Percentiles rank a stretch among this genome's conserved stretches.
phyloP scores from a whole-genome alignment of 2,113 vertebrate genomes.

The Cranoglanis bouderius region DNA sequence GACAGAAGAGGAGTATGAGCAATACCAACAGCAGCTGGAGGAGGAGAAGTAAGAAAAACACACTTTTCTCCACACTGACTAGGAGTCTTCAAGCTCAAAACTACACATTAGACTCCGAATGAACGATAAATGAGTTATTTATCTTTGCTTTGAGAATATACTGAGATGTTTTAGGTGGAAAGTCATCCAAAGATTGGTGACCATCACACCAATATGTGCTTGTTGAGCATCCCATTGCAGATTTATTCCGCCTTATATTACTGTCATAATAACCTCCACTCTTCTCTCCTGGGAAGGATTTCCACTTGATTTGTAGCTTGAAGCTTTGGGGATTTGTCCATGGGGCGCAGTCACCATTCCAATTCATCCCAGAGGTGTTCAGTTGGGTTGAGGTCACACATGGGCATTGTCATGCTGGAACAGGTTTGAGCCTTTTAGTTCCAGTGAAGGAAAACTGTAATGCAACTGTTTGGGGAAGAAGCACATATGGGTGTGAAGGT shows the following conservation, averaged over 20 bases:
- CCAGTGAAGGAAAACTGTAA: no score
- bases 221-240: neutral
- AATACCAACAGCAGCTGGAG: slow-evolving; percentile 94
- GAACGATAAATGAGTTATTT: neutral
- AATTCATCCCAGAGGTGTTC: no score
- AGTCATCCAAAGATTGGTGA: neutral
- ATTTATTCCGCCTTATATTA: neutral
- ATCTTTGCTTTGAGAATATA: neutral
- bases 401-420: no score
- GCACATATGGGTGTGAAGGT: neutral
- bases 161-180: neutral
- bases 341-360: no score
- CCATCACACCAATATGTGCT: neutral
- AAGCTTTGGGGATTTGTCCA: neutral
- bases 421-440: no score
- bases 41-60: slow-evolving; percentile 90
- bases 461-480: neutral
- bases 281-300: neutral
- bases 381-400: neutral
- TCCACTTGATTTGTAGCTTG: neutral
- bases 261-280: neutral
- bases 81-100: neutral
- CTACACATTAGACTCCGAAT: neutral
- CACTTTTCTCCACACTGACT: neutral
- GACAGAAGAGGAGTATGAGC: slow-evolving; percentile 95